Conservation (phyloP, 1,140 invertebrate genomes). For the Portunus trituberculatus region DNA sequence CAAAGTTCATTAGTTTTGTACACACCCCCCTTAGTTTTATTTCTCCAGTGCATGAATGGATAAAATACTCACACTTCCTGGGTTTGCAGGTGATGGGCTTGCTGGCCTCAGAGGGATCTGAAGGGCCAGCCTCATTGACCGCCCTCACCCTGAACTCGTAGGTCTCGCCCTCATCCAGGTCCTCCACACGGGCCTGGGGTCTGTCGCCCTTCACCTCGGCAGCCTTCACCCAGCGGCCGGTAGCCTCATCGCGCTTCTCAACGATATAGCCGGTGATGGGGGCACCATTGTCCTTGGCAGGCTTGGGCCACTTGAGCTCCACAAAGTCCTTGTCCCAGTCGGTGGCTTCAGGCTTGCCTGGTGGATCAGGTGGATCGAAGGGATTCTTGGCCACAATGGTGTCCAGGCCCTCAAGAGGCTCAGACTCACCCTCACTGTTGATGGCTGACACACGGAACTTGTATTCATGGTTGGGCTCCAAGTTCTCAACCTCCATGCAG, state of each 20-base stretch:
- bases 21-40: background rate
- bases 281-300: slow-evolving; percentile 93
- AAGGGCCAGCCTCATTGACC: slow-evolving; percentile 81
- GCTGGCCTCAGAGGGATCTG: slow-evolving; percentile 88
- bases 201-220: slow-evolving; percentile 88
- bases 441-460: slow-evolving; percentile 98
- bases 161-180: slow-evolving; percentile 91
- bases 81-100: slow-evolving; percentile 93
- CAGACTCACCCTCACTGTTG: slow-evolving; percentile 96
- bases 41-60: slow-evolving; percentile 83
- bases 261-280: slow-evolving; percentile 96
- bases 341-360: slow-evolving; percentile 91
- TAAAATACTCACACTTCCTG: slow-evolving; percentile 91
- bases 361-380: slow-evolving; percentile 95
- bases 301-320: slow-evolving; percentile 94
- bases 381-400: slow-evolving; percentile 98
- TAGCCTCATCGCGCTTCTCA: slow-evolving; percentile 95
- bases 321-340: slow-evolving; percentile 98
- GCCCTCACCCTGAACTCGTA: slow-evolving; percentile 94
- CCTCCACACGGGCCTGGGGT: slow-evolving; percentile 88
- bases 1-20: background rate
- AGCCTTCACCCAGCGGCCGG: slow-evolving; percentile 92
- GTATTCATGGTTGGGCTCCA: slow-evolving; percentile 96
- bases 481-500: slow-evolving; percentile 90
- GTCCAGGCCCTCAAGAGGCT: slow-evolving; percentile 93